Conservation (phyloP, 2,888 invertebrate genomes). For the Cataglyphis rosenhaueri region DNA sequence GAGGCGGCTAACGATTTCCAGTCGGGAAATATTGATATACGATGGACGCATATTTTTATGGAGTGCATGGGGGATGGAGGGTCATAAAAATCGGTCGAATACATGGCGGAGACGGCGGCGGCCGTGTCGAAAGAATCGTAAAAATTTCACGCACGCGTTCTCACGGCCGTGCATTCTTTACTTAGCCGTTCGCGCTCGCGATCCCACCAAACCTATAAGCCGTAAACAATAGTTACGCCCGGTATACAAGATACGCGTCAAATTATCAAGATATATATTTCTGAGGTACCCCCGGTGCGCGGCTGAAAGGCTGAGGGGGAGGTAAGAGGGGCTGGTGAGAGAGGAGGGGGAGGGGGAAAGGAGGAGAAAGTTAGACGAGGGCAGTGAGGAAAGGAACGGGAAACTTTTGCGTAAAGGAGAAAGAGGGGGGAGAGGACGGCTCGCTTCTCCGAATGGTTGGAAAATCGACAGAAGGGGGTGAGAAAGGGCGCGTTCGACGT, state of each 20-base stretch:
- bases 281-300: conserved; percentile 60
- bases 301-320: conserved; percentile 36
- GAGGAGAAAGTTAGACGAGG: conserved; percentile 14
- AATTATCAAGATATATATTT: conserved; percentile 81
- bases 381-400: conserved; percentile 53
- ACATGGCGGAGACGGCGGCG: background rate
- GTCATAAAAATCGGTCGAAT: conserved; percentile 51
- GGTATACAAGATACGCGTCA: conserved; percentile 79
- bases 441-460: conserved; percentile 16
- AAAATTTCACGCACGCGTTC: conserved; percentile 47
- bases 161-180: conserved; percentile 70
- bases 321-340: background rate
- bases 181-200: conserved; percentile 64
- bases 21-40: conserved; percentile 50
- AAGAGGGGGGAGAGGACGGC: background rate
- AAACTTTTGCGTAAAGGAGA: conserved; percentile 18
- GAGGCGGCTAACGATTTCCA: conserved; percentile 41
- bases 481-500: conserved; percentile 49
- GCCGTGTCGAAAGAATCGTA: conserved; percentile 49
- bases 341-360: background rate
- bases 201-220: conserved; percentile 74
- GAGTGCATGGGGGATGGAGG: background rate
- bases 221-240: conserved; percentile 81
- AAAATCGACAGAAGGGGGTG: conserved; percentile 52
- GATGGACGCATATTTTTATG: conserved; percentile 51